A percentile compares a stretch with the other conserved stretches of the same genome.
Conservation (phyloP, 2,888 invertebrate genomes). For the Apotomis betuletana region DNA sequence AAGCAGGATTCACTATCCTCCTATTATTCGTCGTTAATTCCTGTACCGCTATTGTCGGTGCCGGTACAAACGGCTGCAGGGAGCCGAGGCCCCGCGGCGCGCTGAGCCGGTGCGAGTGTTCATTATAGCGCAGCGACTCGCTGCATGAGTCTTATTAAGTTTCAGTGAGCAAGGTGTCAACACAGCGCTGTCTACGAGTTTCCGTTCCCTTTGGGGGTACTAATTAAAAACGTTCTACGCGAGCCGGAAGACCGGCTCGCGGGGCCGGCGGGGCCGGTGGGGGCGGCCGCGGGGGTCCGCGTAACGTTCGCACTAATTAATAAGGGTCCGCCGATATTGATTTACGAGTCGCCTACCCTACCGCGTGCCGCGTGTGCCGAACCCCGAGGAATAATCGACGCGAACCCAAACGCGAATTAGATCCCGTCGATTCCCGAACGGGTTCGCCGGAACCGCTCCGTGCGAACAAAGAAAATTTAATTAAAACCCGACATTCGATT, state of each 20-base stretch:
- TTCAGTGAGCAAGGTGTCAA: slow-evolving; percentile 64
- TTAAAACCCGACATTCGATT: slow-evolving; percentile 50
- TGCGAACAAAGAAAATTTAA: slow-evolving; percentile 54
- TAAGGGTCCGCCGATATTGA: slow-evolving; percentile 82
- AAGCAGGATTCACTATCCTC: slow-evolving; percentile 25
- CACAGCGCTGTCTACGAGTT: slow-evolving; percentile 51
- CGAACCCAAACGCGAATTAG: slow-evolving; percentile 39
- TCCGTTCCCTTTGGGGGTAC: slow-evolving; percentile 56
- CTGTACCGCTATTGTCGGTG: slow-evolving; percentile 31
- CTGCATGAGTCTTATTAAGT: slow-evolving; percentile 53
- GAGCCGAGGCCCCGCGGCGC: slow-evolving; percentile 21
- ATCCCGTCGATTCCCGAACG: slow-evolving; percentile 27
- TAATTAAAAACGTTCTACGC: slow-evolving; percentile 80
- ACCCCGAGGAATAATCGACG: slow-evolving; percentile 49
- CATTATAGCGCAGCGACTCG: slow-evolving; percentile 38
- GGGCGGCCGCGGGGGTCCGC: slow-evolving; percentile 60
- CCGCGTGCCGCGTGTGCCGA: slow-evolving; percentile 57
- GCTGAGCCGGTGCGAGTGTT: slow-evolving; percentile 34
- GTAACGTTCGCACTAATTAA: slow-evolving; percentile 82
- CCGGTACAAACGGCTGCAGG: slow-evolving; percentile 30
- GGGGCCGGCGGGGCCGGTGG: slow-evolving; percentile 39
- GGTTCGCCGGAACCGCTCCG: slow-evolving; percentile 41
- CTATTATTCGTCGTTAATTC: slow-evolving; percentile 29
- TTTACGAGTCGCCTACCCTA: slow-evolving; percentile 65
- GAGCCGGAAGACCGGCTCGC: slow-evolving; percentile 50